These are phyloP conservation scores for Adelognathus sp. DNA, from an alignment of 2,888 invertebrate genomes.

Conservation along the genomic window DNA sequence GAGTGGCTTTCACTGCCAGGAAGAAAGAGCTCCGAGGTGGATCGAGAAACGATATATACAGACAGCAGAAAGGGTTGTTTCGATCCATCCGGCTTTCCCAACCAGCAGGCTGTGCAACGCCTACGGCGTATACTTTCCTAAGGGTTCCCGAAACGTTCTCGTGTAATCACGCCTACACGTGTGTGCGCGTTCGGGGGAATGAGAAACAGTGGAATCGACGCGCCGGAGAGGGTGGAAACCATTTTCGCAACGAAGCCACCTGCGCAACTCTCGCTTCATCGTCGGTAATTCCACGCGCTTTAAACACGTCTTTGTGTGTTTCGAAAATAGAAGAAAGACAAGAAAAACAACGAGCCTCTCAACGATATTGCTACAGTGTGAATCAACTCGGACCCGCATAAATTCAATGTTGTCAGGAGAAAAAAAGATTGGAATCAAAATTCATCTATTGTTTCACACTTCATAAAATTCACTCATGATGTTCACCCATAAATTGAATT, in stretches of 20 bases:
- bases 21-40: slow-evolving; percentile 2
- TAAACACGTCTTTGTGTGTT: slow-evolving; percentile 2
- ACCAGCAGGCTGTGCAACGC: slow-evolving; percentile 10
- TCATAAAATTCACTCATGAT: too few species aligned
- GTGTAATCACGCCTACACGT: slow-evolving; percentile 66
- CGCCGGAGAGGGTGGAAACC: slow-evolving; percentile 65
- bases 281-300: not conserved
- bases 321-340: not conserved
- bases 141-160: slow-evolving; percentile 64
- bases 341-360: not conserved
- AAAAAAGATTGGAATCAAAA: not conserved
- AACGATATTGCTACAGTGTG: not conserved
- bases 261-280: slow-evolving; percentile 40
- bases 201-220: slow-evolving; percentile 18
- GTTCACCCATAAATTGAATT: not conserved
- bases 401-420: not conserved
- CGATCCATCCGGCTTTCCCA: slow-evolving; percentile 51
- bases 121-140: slow-evolving; percentile 63
- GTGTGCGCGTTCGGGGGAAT: slow-evolving; percentile 45
- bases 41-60: slow-evolving; percentile 4
- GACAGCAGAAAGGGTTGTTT: slow-evolving; percentile 22
- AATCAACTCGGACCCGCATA: not conserved
- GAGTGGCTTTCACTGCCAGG: not conserved
- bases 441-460: too few species aligned
- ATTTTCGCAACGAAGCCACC: slow-evolving; percentile 67